Evolutionary conservation across 2,113 vertebrate genomes (phyloP).

Genomic region (Ia io): DNA sequence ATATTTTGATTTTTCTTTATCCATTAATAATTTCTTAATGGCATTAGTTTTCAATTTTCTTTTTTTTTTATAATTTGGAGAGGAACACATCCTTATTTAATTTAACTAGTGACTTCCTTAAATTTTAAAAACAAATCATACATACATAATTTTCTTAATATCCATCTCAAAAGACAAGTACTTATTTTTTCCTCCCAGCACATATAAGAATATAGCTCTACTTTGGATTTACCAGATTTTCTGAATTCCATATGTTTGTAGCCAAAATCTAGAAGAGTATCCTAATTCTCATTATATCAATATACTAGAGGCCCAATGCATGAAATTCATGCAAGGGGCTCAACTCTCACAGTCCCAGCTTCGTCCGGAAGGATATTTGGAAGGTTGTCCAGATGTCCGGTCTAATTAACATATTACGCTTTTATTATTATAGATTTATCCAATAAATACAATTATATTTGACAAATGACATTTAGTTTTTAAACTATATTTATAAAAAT

Average conservation of each 20-base stretch:
- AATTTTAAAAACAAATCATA: background rate
- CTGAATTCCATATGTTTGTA: background rate
- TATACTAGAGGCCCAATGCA: background rate
- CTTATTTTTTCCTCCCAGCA: background rate
- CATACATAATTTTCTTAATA: background rate
- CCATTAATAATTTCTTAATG: background rate
- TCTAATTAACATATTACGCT: too few species aligned
- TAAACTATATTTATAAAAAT: background rate
- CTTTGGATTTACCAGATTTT: background rate
- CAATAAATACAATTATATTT: background rate
- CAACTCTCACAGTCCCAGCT: too few species aligned
- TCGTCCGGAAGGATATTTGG: rapidly evolving
- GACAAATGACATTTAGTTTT: background rate
- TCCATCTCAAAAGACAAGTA: background rate
- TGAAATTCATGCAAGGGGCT: too few species aligned
- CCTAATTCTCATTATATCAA: background rate
- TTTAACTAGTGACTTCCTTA: background rate
- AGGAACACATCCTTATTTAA: background rate
- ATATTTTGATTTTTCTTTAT: background rate
- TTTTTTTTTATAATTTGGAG: background rate
- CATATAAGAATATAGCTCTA: background rate
- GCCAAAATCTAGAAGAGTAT: background rate
- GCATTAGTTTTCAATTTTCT: background rate
- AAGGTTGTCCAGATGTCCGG: too few species aligned
- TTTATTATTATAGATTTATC: background rate